These are phyloP conservation scores for Porites rus DNA, from an alignment of 92 coral and sea anemone genomes.

Conservation along the genomic window DNA sequence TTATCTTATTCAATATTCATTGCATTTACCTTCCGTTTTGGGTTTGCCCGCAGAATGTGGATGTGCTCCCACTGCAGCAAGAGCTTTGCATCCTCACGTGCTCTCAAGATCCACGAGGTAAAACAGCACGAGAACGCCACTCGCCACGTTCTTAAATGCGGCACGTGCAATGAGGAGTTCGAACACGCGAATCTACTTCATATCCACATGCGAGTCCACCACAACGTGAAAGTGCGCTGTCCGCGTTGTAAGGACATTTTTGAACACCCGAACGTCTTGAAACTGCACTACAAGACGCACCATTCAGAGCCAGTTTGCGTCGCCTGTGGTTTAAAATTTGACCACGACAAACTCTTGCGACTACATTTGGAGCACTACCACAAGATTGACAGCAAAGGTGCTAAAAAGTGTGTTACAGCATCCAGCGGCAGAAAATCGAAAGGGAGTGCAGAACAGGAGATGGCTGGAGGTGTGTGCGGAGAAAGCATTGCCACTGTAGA, in stretches of 20 bases:
- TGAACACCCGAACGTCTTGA: constrained; percentile 74
- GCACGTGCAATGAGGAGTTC: constrained; percentile 88
- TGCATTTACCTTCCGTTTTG: constrained; percentile 22
- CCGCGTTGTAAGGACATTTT: constrained; percentile 87
- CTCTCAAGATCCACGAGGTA: constrained; percentile 87
- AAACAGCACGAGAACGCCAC: constrained; percentile 84
- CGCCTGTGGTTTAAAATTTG: constrained; percentile 88
- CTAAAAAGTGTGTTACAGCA: constrained; percentile 12
- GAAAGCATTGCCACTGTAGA: not conserved
- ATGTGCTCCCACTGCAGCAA: constrained; percentile 81
- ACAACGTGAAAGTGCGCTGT: constrained; percentile 85
- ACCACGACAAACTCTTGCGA: constrained; percentile 87
- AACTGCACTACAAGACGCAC: constrained; percentile 74
- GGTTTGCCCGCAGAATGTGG: constrained; percentile 70
- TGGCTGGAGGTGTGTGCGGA: not conserved
- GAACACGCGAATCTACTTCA: constrained; percentile 87
- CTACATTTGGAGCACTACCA: constrained; percentile 93
- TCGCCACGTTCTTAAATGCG: constrained; percentile 76
- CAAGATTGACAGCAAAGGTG: constrained; percentile 72
- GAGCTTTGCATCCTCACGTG: constrained; percentile 84
- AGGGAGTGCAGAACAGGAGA: not conserved
- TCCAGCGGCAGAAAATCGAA: constrained; percentile 1
- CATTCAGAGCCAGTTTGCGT: constrained; percentile 87
- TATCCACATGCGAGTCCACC: constrained; percentile 86
- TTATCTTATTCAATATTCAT: not conserved